phyloP scores from a whole-genome alignment of 2,888 invertebrate genomes.

The Melanchra persicariae region DNA sequence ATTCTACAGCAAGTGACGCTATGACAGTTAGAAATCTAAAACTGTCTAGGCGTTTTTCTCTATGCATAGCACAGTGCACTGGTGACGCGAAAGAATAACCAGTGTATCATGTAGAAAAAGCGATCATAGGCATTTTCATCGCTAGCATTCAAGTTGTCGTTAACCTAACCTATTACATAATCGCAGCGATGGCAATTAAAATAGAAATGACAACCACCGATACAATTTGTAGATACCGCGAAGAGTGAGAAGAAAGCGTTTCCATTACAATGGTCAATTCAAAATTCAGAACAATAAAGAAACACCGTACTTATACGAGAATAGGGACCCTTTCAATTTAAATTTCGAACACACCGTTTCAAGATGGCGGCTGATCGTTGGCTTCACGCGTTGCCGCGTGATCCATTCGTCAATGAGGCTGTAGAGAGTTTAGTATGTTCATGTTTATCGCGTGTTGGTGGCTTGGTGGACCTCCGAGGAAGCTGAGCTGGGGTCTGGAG shows the following conservation, averaged over 20 bases:
- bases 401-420: constrained; percentile 90
- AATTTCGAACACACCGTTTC: constrained; percentile 66
- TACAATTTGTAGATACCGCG: constrained; percentile 28
- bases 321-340: constrained; percentile 61
- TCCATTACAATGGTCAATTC: constrained; percentile 42
- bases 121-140: not conserved
- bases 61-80: not conserved
- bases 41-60: not conserved
- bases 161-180: not conserved
- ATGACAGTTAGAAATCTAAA: constrained; percentile 2
- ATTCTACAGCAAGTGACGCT: not conserved
- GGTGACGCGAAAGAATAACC: constrained; percentile 5
- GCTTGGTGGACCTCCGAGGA: constrained; percentile 90
- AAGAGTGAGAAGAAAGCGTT: constrained; percentile 27
- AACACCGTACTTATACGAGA: constrained; percentile 46
- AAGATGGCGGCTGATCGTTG: constrained; percentile 79
- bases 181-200: constrained; percentile 10
- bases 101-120: constrained; percentile 1
- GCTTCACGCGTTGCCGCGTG: constrained; percentile 81
- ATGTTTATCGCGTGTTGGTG: constrained; percentile 90
- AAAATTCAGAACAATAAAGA: constrained; percentile 45
- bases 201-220: constrained; percentile 5
- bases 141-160: not conserved
- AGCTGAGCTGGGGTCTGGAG: constrained; percentile 91
- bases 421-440: constrained; percentile 90